phyloP scores from a whole-genome alignment of 2,797 vertebrate genomes.

The Oreochromis grahami region DNA sequence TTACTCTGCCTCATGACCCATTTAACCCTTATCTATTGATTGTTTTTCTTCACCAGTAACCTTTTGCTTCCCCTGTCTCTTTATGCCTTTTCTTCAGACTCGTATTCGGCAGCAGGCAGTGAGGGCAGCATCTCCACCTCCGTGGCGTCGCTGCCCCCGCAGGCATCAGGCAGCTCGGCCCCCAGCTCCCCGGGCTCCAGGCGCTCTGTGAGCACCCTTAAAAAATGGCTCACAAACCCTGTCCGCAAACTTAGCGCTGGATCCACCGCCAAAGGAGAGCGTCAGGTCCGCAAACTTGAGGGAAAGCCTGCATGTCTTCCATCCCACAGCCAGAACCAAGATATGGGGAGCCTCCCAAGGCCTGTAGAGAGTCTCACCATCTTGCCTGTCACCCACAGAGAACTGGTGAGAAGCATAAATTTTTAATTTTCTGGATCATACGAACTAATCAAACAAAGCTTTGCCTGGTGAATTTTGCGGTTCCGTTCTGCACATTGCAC shows the following conservation, averaged over 20 bases:
- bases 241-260: slow-evolving; percentile 84
- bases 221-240: slow-evolving; percentile 90
- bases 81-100: slow-evolving; percentile 70
- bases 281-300: slow-evolving; percentile 74
- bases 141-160: slow-evolving; percentile 83
- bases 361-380: slow-evolving; percentile 62
- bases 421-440: not conserved
- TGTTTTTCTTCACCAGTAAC: not conserved
- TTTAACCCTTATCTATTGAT: not conserved
- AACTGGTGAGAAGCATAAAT: slow-evolving; percentile 68
- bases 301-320: slow-evolving; percentile 63
- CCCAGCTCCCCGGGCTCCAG: slow-evolving; percentile 85
- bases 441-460: not conserved
- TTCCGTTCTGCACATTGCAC: not conserved
- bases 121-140: slow-evolving; percentile 91
- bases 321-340: slow-evolving; percentile 65
- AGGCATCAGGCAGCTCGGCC: slow-evolving; percentile 83
- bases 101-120: slow-evolving; percentile 88
- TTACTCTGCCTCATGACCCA: slow-evolving; percentile 1
- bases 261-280: slow-evolving; percentile 73
- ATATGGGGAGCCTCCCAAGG: slow-evolving; percentile 61
- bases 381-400: slow-evolving; percentile 69
- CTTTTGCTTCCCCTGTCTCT: not conserved
- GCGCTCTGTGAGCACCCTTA: slow-evolving; percentile 85
- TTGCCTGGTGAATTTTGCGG: not conserved